Evolutionary conservation across 2,888 invertebrate species (phyloP).

Genomic region (Suillia variegata): DNA sequence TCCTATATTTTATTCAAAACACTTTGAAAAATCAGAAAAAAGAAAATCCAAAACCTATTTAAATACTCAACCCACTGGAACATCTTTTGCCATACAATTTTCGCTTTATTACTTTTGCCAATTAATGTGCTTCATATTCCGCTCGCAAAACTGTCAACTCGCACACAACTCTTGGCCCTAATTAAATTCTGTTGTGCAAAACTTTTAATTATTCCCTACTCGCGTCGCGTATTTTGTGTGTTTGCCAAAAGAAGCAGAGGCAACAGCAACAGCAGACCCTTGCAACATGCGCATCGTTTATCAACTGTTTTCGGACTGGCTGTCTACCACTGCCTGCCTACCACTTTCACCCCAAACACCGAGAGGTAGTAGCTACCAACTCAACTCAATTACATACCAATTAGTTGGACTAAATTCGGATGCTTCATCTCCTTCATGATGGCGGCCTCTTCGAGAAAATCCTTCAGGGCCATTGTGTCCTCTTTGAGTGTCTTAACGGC

Average conservation of each 20-base stretch:
- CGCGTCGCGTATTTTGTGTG: too few relatives aligned
- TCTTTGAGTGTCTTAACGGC: conserved; percentile 99
- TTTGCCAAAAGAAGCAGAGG: not conserved
- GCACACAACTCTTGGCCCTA: not conserved
- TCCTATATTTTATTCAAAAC: too few relatives aligned
- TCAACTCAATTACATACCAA: conserved; percentile 61
- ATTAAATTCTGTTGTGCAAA: conserved; percentile 4
- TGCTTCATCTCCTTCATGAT: conserved; percentile 99
- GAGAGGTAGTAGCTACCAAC: too few relatives aligned
- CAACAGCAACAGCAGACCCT: not conserved
- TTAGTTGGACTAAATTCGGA: conserved; percentile 95
- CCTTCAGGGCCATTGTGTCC: conserved; percentile 99
- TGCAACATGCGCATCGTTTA: not conserved
- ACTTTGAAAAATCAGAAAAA: too few relatives aligned
- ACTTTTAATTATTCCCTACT: conserved; percentile 9
- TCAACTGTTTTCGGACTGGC: not conserved
- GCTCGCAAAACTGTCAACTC: not conserved
- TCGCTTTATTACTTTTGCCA: not conserved
- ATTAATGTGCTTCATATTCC: not conserved
- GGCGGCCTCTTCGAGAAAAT: conserved; percentile 97
- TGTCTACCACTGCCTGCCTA: not conserved
- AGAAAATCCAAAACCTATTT: too few relatives aligned
- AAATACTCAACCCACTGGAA: too few relatives aligned
- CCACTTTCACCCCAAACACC: too few relatives aligned
- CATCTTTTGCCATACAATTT: too few relatives aligned